phyloP scores from a whole-genome alignment of 2,113 vertebrate species.

The Turnix velox region DNA sequence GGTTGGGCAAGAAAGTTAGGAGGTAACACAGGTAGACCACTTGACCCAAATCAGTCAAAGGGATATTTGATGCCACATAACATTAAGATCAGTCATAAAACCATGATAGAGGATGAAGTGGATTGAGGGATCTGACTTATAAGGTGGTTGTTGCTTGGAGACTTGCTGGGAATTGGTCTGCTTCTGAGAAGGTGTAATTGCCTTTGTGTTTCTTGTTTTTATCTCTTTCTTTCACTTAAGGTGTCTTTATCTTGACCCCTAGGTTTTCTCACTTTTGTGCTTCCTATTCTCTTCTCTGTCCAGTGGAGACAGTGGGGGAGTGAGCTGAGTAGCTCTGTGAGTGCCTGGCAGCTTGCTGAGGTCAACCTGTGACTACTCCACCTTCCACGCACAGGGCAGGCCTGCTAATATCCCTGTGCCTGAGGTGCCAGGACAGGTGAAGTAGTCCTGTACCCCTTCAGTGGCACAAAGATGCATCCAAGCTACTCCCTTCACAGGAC shows the following conservation, averaged over 20 bases:
- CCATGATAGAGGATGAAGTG: neutral
- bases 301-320: neutral
- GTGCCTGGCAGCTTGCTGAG: neutral
- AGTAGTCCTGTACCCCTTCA: neutral
- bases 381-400: neutral
- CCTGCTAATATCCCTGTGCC: rapidly evolving
- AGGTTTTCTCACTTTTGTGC: neutral
- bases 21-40: neutral
- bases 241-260: neutral
- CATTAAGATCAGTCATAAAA: neutral
- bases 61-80: neutral
- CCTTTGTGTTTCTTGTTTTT: neutral
- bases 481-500: neutral
- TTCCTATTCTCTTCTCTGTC: neutral
- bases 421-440: neutral
- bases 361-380: neutral
- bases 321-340: rapidly evolving
- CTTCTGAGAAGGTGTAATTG: neutral
- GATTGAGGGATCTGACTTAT: neutral
- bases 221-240: neutral
- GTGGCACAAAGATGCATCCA: neutral
- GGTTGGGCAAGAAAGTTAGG: neutral
- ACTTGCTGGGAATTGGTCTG: neutral
- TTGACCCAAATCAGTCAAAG: neutral
- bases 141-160: neutral